These are phyloP conservation scores for Podiceps cristatus DNA, from an alignment of 2,113 vertebrate species.

Conservation along the genomic window DNA sequence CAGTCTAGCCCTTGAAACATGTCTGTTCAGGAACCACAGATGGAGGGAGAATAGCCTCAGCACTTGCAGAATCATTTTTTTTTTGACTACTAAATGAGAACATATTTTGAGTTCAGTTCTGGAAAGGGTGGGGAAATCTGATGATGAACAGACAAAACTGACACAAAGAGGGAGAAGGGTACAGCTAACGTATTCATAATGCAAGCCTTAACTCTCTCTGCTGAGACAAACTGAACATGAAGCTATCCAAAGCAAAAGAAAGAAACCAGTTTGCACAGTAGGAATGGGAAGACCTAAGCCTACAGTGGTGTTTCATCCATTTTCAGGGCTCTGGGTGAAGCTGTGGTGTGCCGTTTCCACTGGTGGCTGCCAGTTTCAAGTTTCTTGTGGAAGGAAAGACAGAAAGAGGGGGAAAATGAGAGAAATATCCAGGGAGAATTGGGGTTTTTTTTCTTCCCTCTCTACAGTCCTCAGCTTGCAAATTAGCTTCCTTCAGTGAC, in stretches of 20 bases:
- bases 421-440: not conserved
- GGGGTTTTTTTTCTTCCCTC: not conserved
- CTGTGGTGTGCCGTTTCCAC: not conserved
- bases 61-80: not conserved
- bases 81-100: not conserved
- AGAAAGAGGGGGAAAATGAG: not conserved
- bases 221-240: not conserved
- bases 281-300: not conserved
- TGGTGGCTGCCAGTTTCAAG: not conserved
- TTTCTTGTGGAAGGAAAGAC: not conserved
- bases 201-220: not conserved
- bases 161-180: not conserved
- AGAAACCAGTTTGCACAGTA: not conserved
- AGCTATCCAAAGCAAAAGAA: constrained; percentile 10
- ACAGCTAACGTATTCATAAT: not conserved
- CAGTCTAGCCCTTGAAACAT: not conserved
- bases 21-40: not conserved
- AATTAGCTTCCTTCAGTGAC: not conserved
- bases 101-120: not conserved
- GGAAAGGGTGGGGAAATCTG: not conserved
- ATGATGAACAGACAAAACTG: not conserved
- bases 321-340: not conserved
- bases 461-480: not conserved
- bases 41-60: not conserved
- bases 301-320: not conserved